Evolutionary conservation across 1,140 invertebrate species (phyloP).

Genomic region (Drosophila arawakana): DNA sequence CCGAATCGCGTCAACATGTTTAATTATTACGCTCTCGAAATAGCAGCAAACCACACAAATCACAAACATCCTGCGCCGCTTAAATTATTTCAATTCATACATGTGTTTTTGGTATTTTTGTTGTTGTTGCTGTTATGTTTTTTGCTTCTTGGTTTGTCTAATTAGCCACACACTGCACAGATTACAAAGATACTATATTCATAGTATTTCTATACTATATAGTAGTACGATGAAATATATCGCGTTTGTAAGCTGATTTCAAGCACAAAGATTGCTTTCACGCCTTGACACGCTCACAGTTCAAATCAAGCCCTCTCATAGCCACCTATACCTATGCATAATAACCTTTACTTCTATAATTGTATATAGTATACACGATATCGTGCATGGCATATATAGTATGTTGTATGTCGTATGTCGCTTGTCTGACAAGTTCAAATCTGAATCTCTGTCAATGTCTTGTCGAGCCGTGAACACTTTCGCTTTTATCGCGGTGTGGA

Average conservation of each 20-base stretch:
- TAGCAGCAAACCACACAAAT: constrained; percentile 45
- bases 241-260: not conserved
- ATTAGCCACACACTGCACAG: constrained; percentile 47
- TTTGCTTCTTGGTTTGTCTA: constrained; percentile 31
- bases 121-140: too few species aligned
- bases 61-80: constrained; percentile 72
- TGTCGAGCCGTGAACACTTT: constrained; percentile 48
- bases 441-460: constrained; percentile 43
- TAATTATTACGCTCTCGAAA: constrained; percentile 67
- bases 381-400: not conserved
- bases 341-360: constrained; percentile 4
- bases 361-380: not conserved
- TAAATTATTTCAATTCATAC: constrained; percentile 38
- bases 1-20: constrained; percentile 43
- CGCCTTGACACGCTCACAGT: constrained; percentile 11
- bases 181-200: not conserved
- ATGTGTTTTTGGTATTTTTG: constrained; percentile 19
- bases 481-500: constrained; percentile 50
- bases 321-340: constrained; percentile 12
- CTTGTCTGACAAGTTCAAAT: constrained; percentile 35
- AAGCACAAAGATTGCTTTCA: not conserved
- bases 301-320: constrained; percentile 13
- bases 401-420: not conserved
- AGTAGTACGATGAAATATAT: not conserved
- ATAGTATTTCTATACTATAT: not conserved